A percentile compares a stretch with the other conserved stretches of the same genome.
These are phyloP conservation scores for Hypena proboscidalis DNA, from an alignment of 2,888 invertebrate genomes.

Conservation along the genomic window DNA sequence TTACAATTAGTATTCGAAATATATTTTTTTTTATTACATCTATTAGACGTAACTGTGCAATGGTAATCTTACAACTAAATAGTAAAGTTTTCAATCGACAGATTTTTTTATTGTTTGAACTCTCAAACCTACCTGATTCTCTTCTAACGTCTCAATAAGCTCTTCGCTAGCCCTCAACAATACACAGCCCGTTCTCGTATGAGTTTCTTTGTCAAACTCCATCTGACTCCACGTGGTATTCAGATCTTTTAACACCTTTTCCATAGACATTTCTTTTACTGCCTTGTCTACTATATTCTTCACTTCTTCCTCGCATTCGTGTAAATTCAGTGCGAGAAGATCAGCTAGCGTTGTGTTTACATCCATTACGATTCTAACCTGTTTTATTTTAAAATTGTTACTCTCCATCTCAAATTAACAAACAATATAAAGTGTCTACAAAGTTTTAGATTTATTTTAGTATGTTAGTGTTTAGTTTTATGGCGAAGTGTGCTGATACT, in stretches of 20 bases:
- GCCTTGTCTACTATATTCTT: slow-evolving; percentile 99
- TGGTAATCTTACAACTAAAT: too few species aligned
- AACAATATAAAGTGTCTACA: too few species aligned
- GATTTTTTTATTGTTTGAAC: too few species aligned
- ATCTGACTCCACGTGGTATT: slow-evolving; percentile 96
- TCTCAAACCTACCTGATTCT: slow-evolving; percentile 92
- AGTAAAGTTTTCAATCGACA: too few species aligned
- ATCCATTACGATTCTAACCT: slow-evolving; percentile 98
- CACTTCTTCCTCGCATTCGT: slow-evolving; percentile 98
- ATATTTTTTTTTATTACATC: too few species aligned
- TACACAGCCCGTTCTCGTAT: slow-evolving; percentile 94
- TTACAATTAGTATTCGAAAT: too few species aligned
- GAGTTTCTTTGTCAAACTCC: slow-evolving; percentile 96
- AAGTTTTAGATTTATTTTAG: too few species aligned
- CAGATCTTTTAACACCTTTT: slow-evolving; percentile 95
- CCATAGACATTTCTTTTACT: slow-evolving; percentile 99
- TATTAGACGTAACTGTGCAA: too few species aligned
- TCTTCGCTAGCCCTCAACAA: slow-evolving; percentile 96
- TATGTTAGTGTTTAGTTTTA: too few species aligned
- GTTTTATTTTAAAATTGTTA: slow-evolving; percentile 29
- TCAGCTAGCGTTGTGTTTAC: slow-evolving; percentile 96
- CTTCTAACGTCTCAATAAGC: slow-evolving; percentile 98
- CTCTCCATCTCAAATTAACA: too few species aligned
- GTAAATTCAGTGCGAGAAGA: slow-evolving; percentile 94
- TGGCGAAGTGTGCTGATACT: slow-evolving; percentile 16